A percentile compares a stretch with the other conserved stretches of the same genome.
Evolutionary conservation across 1,140 invertebrate species (phyloP).

Genomic region (Colletes gigas): DNA sequence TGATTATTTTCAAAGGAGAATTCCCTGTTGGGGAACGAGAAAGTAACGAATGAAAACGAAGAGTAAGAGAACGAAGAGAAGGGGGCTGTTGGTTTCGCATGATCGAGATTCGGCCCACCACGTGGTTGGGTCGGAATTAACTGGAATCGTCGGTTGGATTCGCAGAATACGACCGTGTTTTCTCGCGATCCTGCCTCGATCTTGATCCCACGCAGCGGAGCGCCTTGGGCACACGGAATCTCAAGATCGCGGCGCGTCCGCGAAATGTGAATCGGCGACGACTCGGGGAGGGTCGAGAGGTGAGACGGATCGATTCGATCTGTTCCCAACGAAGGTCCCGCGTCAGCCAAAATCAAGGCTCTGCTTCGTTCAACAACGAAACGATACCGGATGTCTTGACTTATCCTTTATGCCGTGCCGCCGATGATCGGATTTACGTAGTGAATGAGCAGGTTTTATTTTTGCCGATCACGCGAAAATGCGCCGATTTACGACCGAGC

Average conservation of each 20-base stretch:
- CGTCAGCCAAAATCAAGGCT: conserved; percentile 49
- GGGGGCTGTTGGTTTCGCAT: too few species aligned
- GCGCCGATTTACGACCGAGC: neutral
- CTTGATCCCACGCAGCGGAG: conserved; percentile 37
- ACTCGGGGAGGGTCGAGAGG: conserved; percentile 19
- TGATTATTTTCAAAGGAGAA: too few species aligned
- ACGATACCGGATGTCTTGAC: conserved; percentile 35
- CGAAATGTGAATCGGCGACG: conserved; percentile 27
- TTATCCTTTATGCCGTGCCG: neutral
- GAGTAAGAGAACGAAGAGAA: neutral
- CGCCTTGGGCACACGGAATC: conserved; percentile 49
- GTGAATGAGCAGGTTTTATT: conserved; percentile 17
- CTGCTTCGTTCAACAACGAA: conserved; percentile 31
- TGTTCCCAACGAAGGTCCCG: conserved; percentile 38
- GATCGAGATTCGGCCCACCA: neutral
- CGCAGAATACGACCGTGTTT: conserved; percentile 33
- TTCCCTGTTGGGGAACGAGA: too few species aligned
- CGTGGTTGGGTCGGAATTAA: neutral
- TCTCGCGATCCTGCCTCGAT: conserved; percentile 34
- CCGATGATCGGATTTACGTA: neutral
- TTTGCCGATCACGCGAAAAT: neutral
- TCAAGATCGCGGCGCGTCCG: conserved; percentile 54
- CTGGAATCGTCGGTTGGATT: conserved; percentile 32
- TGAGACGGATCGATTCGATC: conserved; percentile 39
- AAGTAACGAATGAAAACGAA: too few species aligned